phyloP scores from a whole-genome alignment of 2,797 vertebrate genomes.

The Vireo griseus region DNA sequence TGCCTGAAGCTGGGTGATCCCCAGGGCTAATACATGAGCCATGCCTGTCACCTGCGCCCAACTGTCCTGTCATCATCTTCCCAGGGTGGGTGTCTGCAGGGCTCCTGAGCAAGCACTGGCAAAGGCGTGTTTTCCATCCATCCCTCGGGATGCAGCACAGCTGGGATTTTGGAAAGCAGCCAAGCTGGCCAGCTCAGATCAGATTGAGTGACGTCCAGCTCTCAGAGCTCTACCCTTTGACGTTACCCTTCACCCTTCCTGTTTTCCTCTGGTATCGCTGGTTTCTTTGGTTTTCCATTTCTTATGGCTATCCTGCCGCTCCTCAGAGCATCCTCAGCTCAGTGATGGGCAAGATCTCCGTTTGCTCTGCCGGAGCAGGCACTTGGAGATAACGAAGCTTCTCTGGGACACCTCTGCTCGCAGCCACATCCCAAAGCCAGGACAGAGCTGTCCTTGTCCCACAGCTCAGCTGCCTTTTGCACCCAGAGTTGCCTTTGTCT shows the following conservation, averaged over 20 bases:
- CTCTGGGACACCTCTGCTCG: background rate
- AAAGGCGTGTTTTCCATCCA: fast-evolving
- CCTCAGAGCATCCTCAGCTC: background rate
- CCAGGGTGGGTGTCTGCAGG: background rate
- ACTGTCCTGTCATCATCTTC: background rate
- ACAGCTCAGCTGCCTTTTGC: background rate
- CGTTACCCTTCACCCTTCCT: background rate
- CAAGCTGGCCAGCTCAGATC: background rate
- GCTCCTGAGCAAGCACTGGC: background rate
- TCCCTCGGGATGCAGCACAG: background rate
- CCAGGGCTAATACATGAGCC: fast-evolving
- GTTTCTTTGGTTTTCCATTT: background rate
- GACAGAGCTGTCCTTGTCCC: background rate
- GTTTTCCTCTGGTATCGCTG: background rate
- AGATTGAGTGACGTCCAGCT: fast-evolving
- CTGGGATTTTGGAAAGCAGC: background rate
- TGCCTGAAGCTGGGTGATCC: background rate
- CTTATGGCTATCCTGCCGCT: background rate
- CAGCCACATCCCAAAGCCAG: fast-evolving
- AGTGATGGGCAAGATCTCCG: fast-evolving
- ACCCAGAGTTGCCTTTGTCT: background rate
- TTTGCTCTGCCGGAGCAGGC: background rate
- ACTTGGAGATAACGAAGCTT: background rate
- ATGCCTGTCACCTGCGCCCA: fast-evolving
- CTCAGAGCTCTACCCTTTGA: background rate